These are phyloP conservation scores for Eulimnadia texana DNA, from an alignment of 1,140 invertebrate genomes.

Conservation along the genomic window DNA sequence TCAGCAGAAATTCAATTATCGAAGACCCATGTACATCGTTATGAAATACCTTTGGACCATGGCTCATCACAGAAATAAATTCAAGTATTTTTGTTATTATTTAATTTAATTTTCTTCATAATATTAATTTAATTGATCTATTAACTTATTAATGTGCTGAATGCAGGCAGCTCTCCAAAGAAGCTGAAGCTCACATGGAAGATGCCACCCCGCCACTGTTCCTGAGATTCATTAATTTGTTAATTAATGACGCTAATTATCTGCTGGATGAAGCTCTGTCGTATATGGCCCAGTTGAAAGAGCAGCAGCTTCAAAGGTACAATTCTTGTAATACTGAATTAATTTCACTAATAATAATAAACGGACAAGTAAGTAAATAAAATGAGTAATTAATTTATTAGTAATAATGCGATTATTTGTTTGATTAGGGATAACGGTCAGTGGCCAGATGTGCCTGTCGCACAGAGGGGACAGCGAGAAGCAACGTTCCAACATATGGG, in stretches of 20 bases:
- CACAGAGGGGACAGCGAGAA: slow-evolving; percentile 62
- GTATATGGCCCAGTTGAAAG: slow-evolving; percentile 67
- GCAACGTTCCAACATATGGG: slow-evolving; percentile 60
- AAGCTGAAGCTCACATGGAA: slow-evolving; percentile 78
- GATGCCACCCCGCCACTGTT: slow-evolving; percentile 78
- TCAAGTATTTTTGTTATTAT: slow-evolving; percentile 48
- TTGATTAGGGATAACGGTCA: slow-evolving; percentile 60
- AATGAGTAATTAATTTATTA: slow-evolving; percentile 14
- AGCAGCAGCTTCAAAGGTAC: slow-evolving; percentile 51
- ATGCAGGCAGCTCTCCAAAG: slow-evolving; percentile 44
- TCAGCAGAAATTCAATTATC: slow-evolving; percentile 94
- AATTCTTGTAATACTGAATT: slow-evolving; percentile 5
- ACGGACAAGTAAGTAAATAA: too few relatives aligned
- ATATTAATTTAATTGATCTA: slow-evolving; percentile 2
- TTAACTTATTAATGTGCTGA: neutral
- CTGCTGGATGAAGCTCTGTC: slow-evolving; percentile 77
- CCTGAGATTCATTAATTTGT: slow-evolving; percentile 79
- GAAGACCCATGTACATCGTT: slow-evolving; percentile 83
- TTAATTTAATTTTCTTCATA: slow-evolving; percentile 12
- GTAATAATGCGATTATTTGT: too few relatives aligned
- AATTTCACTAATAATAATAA: slow-evolving; percentile 7
- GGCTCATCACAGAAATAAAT: slow-evolving; percentile 51
- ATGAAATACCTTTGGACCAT: slow-evolving; percentile 85
- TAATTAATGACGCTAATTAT: slow-evolving; percentile 93
- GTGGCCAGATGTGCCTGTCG: slow-evolving; percentile 51